phyloP scores from a whole-genome alignment of 2,888 invertebrate genomes.

The Orchestes rusci region DNA sequence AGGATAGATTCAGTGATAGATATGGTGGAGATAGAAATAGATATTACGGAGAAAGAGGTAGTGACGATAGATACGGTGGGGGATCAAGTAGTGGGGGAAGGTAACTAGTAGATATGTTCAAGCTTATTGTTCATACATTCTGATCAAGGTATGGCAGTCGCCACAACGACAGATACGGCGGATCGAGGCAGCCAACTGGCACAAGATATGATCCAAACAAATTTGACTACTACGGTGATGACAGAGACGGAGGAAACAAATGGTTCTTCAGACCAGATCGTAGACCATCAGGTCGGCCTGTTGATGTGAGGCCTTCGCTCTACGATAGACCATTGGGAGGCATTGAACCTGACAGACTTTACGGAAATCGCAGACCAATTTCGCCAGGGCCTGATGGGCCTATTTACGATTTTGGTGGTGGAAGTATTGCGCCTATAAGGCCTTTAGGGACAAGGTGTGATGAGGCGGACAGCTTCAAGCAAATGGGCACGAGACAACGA shows the following conservation, averaged over 20 bases:
- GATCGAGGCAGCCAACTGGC: conserved; percentile 20
- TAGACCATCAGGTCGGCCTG: conserved; percentile 32
- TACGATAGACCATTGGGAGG: conserved; percentile 20
- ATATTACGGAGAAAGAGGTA: conserved; percentile 18
- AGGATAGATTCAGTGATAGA: conserved; percentile 7
- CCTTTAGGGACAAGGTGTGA: conserved; percentile 57
- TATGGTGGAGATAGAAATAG: conserved; percentile 27
- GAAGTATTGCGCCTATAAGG: conserved; percentile 7
- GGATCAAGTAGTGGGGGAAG: conserved; percentile 28
- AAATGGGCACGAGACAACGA: conserved; percentile 69
- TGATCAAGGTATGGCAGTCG: conserved; percentile 27
- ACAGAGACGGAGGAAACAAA: conserved; percentile 37
- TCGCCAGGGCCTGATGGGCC: conserved; percentile 43
- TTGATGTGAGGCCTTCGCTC: conserved; percentile 24
- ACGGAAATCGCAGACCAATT: conserved; percentile 32
- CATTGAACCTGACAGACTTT: conserved; percentile 23
- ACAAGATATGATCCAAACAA: conserved; percentile 30
- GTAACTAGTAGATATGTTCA: not conserved
- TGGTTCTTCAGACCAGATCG: conserved; percentile 40
- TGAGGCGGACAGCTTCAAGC: conserved; percentile 74
- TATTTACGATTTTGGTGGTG: conserved; percentile 36
- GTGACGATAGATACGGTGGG: conserved; percentile 20
- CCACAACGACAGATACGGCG: conserved; percentile 30
- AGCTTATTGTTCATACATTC: not conserved
- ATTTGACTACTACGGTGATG: conserved; percentile 35